Base-by-base conservation (phyloP, 2,113 vertebrate species). In the Odocoileus virginianus region DNA sequence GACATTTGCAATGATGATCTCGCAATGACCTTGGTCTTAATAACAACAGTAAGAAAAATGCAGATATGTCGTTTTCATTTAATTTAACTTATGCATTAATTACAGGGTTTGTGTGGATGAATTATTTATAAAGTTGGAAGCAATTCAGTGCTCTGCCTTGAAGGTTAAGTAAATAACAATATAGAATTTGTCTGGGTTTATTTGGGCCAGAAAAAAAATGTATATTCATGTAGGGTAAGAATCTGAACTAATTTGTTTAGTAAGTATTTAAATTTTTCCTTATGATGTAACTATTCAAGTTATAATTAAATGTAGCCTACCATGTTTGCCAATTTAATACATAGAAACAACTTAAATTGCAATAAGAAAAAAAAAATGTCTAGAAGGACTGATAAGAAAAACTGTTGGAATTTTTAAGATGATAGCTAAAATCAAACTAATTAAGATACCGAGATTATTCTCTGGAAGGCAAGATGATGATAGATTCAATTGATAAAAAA, bases 351-450 rank as follows among this genome's bases (percentile, higher is more conserved):
- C 3, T 91, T 43, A 90, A 92, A 92, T 76, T 54, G 33, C 30
- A 64, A n/a, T 52, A 16, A 74, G n/a, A 84, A 79, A 89, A 85
- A 79, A 85, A 45, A 78, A 85, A 47, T 54, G 2, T 15, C 6
- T 79, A 52, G 11, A 91, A 88, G 5, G 19, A 93, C 11, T 10
- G 21, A 85, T 8, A 81, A 15, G 14, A 82, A 95, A 82, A 82
- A 30, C 43, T 76, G 14, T 40, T 95, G 58, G 74, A 30, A 87
- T 89, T 89, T 90, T 81, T 71, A 97, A 94, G 45, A 64, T 81
- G 64, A 52, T 85, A 74, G 47, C 47, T n/a, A 92, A 61, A 28
- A 92, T 45, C 79, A 92, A 87, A 25, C 13, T 97, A 95, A 97
- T 92, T 95, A 89, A 97, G 40, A 9, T 8, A 9, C 36, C 23